Conservation (phyloP, 2,797 vertebrate genomes). For the Cyclopterus lumpus region DNA sequence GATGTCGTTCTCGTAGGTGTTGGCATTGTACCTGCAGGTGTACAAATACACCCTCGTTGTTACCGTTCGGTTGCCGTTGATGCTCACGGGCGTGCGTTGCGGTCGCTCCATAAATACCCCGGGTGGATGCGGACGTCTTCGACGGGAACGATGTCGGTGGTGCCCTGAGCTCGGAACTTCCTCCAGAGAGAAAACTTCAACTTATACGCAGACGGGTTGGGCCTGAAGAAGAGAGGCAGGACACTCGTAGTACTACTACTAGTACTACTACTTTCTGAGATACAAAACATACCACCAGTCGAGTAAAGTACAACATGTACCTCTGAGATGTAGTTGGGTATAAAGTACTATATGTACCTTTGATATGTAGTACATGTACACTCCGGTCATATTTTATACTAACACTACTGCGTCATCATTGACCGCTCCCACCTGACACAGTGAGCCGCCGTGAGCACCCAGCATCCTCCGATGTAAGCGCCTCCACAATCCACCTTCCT, state of each 20-base stretch:
- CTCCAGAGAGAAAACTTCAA: slow-evolving; percentile 87
- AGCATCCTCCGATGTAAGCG: slow-evolving; percentile 93
- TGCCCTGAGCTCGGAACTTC: slow-evolving; percentile 16
- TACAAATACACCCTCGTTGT: background rate
- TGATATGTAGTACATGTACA: background rate
- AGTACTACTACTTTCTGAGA: background rate
- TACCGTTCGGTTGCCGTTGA: background rate
- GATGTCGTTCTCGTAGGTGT: slow-evolving; percentile 91
- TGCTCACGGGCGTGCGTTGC: background rate
- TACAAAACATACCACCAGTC: too few species aligned
- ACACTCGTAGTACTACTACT: background rate
- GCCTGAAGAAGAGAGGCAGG: slow-evolving; percentile 69
- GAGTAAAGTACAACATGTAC: background rate
- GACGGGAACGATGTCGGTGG: slow-evolving; percentile 71
- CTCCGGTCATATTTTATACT: background rate
- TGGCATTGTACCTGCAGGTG: slow-evolving; percentile 74
- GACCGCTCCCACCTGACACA: slow-evolving; percentile 88
- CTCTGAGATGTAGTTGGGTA: background rate
- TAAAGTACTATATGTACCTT: background rate
- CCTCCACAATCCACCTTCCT: slow-evolving; percentile 87
- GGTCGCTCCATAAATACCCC: slow-evolving; percentile 8
- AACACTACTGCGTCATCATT: background rate
- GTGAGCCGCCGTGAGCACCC: slow-evolving; percentile 94
- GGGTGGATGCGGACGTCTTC: slow-evolving; percentile 86
- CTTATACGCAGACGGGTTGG: slow-evolving; percentile 74